Conservation (phyloP, 1,140 invertebrate species). For the Atta texana region DNA sequence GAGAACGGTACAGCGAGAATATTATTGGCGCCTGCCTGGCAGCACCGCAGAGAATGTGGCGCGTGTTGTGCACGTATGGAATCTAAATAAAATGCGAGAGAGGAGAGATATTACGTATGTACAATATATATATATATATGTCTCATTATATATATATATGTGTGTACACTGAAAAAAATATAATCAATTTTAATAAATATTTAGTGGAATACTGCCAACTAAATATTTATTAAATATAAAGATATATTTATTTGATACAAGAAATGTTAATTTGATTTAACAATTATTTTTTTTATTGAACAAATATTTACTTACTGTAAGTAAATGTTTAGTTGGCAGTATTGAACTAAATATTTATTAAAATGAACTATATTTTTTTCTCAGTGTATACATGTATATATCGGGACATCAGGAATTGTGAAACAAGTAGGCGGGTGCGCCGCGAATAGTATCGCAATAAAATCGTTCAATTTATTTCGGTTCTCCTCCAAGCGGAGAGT, state of each 20-base stretch:
- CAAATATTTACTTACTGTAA: too few species aligned
- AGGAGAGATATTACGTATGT: neutral
- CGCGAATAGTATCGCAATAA: conserved; percentile 61
- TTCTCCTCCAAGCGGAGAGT: conserved; percentile 46
- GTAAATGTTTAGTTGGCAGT: too few species aligned
- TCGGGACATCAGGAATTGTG: conserved; percentile 44
- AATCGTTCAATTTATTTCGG: conserved; percentile 64
- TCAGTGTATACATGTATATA: neutral
- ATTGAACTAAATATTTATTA: too few species aligned
- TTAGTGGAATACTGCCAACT: too few species aligned
- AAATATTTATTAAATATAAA: too few species aligned
- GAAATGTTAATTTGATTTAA: too few species aligned
- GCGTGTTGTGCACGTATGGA: conserved; percentile 28
- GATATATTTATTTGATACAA: too few species aligned
- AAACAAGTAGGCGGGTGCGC: conserved; percentile 52
- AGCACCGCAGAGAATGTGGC: conserved; percentile 39
- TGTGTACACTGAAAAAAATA: too few species aligned
- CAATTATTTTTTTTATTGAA: too few species aligned
- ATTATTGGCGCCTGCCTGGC: conserved; percentile 60
- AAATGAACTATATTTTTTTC: too few species aligned
- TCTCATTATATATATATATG: neutral
- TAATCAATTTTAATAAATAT: too few species aligned
- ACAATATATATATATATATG: neutral
- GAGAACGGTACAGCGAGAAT: conserved; percentile 57
- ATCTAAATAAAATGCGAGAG: conserved; percentile 43